These are phyloP conservation scores for Rhyacophila evoluta DNA, from an alignment of 2,888 invertebrate genomes.

Conservation along the genomic window DNA sequence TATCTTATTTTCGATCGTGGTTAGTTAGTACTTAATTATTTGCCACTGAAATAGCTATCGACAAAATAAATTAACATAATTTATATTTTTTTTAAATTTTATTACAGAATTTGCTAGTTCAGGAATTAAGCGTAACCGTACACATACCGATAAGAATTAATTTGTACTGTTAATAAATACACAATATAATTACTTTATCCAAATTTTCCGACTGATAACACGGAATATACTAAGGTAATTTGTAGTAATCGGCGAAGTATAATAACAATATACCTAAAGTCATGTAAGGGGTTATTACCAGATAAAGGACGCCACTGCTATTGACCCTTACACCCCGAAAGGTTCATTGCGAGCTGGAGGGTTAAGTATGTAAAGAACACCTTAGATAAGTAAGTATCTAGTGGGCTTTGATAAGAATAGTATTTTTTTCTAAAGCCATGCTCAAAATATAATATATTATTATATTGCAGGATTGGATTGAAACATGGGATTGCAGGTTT, in stretches of 20 bases:
- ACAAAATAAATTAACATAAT: too few species aligned
- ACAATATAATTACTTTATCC: neutral
- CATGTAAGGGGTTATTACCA: neutral
- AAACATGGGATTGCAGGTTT: too few species aligned
- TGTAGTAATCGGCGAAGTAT: neutral
- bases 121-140: too few species aligned
- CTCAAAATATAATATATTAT: too few species aligned
- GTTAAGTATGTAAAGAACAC: constrained; percentile 22
- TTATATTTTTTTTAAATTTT: too few species aligned
- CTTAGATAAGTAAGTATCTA: constrained; percentile 8
- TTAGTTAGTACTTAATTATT: too few species aligned
- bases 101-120: too few species aligned
- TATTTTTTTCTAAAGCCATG: neutral
- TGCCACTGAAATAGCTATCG: too few species aligned
- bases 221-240: neutral
- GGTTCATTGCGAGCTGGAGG: neutral
- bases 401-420: constrained; percentile 2
- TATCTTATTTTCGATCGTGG: too few species aligned
- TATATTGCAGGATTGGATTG: too few species aligned
- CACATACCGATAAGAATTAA: too few species aligned
- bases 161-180: neutral
- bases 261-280: constrained; percentile 8
- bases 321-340: constrained; percentile 3
- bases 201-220: neutral
- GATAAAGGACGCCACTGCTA: constrained; percentile 12